phyloP scores from a whole-genome alignment of 1,140 invertebrate genomes.

The Drosophila busckii region DNA sequence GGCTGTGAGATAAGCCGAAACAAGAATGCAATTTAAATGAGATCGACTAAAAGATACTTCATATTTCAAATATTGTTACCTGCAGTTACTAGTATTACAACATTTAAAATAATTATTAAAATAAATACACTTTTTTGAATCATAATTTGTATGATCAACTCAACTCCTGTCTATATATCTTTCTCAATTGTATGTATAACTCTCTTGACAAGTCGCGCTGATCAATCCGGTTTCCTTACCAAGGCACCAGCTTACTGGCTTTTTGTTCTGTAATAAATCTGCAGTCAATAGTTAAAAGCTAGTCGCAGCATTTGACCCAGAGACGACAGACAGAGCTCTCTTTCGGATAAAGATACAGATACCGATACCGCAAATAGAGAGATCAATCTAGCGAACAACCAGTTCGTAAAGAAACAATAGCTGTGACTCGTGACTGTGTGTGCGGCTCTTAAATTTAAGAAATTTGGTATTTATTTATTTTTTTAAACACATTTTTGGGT shows the following conservation, averaged over 20 bases:
- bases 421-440: slow-evolving; percentile 6
- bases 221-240: slow-evolving; percentile 37
- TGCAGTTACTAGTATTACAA: not conserved
- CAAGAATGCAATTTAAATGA: not conserved
- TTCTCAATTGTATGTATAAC: too few species aligned
- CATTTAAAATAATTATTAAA: too few species aligned
- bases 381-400: slow-evolving; percentile 53
- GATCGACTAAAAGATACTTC: slow-evolving; percentile 16
- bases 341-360: slow-evolving; percentile 1
- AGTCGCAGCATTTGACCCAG: slow-evolving; percentile 39
- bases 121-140: too few species aligned
- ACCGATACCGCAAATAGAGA: slow-evolving; percentile 48
- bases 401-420: slow-evolving; percentile 64
- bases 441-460: slow-evolving; percentile 46
- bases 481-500: too few species aligned
- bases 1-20: slow-evolving; percentile 25
- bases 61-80: not conserved
- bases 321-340: slow-evolving; percentile 24
- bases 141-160: too few species aligned
- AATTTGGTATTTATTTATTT: slow-evolving; percentile 55
- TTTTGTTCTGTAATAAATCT: slow-evolving; percentile 26
- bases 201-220: not conserved
- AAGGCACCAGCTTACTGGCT: slow-evolving; percentile 2
- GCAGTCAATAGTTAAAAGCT: slow-evolving; percentile 18
- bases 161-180: too few species aligned